These are phyloP conservation scores for Odontocerum albicorne DNA, from an alignment of 2,888 invertebrate genomes.

Conservation along the genomic window DNA sequence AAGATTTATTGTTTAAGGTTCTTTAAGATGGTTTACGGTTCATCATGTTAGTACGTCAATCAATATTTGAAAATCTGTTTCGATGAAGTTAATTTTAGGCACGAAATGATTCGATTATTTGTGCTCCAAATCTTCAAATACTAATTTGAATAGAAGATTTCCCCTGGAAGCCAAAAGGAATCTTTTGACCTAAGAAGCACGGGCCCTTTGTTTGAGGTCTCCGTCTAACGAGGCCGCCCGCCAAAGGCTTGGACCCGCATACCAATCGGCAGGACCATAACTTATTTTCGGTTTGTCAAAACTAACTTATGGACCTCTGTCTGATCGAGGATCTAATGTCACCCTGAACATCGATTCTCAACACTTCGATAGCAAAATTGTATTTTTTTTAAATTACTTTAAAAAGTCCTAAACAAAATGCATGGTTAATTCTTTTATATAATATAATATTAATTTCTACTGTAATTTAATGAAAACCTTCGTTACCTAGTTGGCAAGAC, in stretches of 20 bases:
- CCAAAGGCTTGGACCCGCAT: slow-evolving; percentile 31
- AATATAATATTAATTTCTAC: background rate
- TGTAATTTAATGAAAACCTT: background rate
- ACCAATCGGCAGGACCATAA: slow-evolving; percentile 25
- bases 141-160: too few species aligned
- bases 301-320: slow-evolving; percentile 23
- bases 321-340: slow-evolving; percentile 16
- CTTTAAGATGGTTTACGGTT: too few species aligned
- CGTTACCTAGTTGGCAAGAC: too few species aligned
- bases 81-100: too few species aligned
- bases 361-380: too few species aligned
- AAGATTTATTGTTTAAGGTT: too few species aligned
- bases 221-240: slow-evolving; percentile 18
- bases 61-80: too few species aligned
- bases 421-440: background rate
- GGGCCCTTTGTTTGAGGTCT: slow-evolving; percentile 2
- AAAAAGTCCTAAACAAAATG: too few species aligned
- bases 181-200: background rate
- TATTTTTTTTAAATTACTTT: background rate
- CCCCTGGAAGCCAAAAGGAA: background rate
- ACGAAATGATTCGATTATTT: too few species aligned
- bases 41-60: too few species aligned
- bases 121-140: too few species aligned
- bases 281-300: slow-evolving; percentile 32
- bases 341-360: background rate